Conservation (phyloP, 2,888 invertebrate genomes). For the Bruchidius siliquastri region DNA sequence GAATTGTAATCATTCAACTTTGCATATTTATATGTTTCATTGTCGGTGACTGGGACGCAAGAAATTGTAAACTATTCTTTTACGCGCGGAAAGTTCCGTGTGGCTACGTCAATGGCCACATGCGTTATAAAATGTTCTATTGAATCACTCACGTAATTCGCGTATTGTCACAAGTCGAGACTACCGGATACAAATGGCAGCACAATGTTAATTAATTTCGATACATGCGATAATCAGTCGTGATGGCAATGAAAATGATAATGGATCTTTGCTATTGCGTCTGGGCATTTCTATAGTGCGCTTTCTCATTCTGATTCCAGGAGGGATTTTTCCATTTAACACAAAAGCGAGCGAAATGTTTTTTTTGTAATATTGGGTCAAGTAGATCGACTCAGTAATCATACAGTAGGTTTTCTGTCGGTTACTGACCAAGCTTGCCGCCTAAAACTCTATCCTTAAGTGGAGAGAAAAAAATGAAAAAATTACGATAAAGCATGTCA, state of each 20-base stretch:
- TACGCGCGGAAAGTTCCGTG: not conserved
- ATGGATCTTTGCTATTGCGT: not conserved
- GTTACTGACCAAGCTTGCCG: too few relatives aligned
- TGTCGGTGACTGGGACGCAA: not conserved
- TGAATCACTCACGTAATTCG: not conserved
- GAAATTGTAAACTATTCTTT: not conserved
- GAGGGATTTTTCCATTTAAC: too few relatives aligned
- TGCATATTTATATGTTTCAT: too few relatives aligned
- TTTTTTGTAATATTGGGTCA: too few relatives aligned
- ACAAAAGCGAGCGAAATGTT: too few relatives aligned
- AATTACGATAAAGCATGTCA: too few relatives aligned
- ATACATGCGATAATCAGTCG: not conserved
- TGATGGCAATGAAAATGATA: not conserved
- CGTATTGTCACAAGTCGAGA: not conserved
- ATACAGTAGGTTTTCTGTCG: too few relatives aligned
- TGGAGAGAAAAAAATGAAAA: too few relatives aligned
- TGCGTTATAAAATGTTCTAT: not conserved
- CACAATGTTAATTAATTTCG: not conserved
- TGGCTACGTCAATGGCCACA: not conserved
- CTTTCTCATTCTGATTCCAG: too few relatives aligned
- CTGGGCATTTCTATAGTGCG: not conserved
- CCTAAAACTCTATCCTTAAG: too few relatives aligned
- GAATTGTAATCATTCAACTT: too few relatives aligned
- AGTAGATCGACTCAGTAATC: too few relatives aligned
- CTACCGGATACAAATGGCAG: not conserved